Evolutionary conservation across 2,888 invertebrate species (phyloP), one percentile per base, ranked within the genome.

Genomic region (Podabrus alpinus): DNA sequence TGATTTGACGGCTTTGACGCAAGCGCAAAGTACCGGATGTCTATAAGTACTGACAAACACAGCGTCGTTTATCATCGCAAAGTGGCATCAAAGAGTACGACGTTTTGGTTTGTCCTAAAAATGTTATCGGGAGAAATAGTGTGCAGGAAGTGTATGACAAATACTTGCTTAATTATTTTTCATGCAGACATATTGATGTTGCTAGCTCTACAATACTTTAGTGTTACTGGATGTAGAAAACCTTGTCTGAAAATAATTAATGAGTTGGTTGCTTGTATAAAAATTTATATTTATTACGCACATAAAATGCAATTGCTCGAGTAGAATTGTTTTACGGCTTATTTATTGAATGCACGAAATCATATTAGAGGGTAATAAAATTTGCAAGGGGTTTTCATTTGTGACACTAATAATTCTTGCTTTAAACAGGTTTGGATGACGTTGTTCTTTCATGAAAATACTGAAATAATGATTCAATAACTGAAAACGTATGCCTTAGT

Each of bases 91-190:
- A 86, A 86, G 86, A 81, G 82, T 84, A 81, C 84, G 82, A 82
- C 83, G 82, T 82, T 83, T 82, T 82, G 81, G 81, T 84, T 83
- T 83, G 84, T 85, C 85, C 84, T 86, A 85, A 86, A 86, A 86
- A 86, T 86, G 86, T 86, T 85, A 86, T 86, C 86, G 85, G 83
- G 84, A 83, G 84, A 85, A 82, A 83, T 81, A 84, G 82, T 81
- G 84, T 82, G 82, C 86, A 86, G 87, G 87, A 87, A 87, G 80
- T 83, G 84, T 79, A 82, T 86, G 86, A 87, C 87, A 86, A 87
- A 87, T 87, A 84, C 84, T 84, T 83, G 85, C 86, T 86, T 87
- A 86, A 87, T 87, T 87, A 87, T 87, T 86, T 86, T 86, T 82
- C 84, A 83, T 82, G 84, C 82, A 82, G 85, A 86, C 85, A 85